Base-by-base conservation (phyloP, 2,113 vertebrate species). In the Scalopus aquaticus region DNA sequence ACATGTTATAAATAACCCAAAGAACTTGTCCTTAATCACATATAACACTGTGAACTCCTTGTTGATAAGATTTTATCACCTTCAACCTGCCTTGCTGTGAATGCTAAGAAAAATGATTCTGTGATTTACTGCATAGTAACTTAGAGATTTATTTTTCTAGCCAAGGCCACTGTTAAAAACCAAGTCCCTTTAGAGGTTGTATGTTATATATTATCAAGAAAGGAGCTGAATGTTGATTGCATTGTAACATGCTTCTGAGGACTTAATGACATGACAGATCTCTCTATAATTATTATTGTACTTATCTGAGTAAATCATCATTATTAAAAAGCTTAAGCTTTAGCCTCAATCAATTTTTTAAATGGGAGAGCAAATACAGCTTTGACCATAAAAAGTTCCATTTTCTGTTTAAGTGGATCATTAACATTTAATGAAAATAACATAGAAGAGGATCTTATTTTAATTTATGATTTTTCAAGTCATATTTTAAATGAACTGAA, bases 1-100 rank as follows among this genome's bases (percentile, higher is more conserved):
- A 83, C 24, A 95, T 12, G 42, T 72, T 82, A 69, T 96, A 95
- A 93, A 95, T 92, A 96, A 95, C 49, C 9, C 56, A 54, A 94
- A 94, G 37, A 78, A 16, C n/a, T 80, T 73, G 51, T 87, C 67
- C 83, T 93, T 80, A 77, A 94, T 96, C 91, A 96, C 74, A 90
- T 22, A 95, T 46, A 95, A 95, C 93, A 77, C 51, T 90, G 56
- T 86, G 46, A 90, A 94, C 42, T 94, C 80, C 37, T 87, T 93
- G 82, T 72, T 92, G 83, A 91, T 95, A 93, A 91, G 83, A 90
- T 95, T 95, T 95, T 95, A 96, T 96, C 70, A 95, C 60, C 74
- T 80, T 96, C 91, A 95, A 67, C 79, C 77, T 94, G 35, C 13
- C 70, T n/a, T 89, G 35, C 46, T 94, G 35, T 56, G 77, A 96